Evolutionary conservation across 2,113 vertebrate species (phyloP).

Genomic region (Galeopterus variegatus): DNA sequence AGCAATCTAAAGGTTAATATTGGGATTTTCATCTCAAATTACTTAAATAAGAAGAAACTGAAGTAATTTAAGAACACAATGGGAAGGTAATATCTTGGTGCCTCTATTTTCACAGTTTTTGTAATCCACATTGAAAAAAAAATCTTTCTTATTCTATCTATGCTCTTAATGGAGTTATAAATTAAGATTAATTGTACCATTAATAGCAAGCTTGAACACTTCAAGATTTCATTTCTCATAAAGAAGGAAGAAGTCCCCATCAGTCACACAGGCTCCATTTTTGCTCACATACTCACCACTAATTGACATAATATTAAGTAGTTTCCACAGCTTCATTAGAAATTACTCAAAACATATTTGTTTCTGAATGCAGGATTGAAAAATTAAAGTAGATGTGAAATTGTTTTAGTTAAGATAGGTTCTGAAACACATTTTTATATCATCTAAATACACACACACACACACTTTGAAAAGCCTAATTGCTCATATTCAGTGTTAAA

Average conservation of each 20-base stretch:
- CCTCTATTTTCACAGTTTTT: conserved; percentile 46
- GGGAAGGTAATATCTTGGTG: background rate
- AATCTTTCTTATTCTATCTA: conserved; percentile 55
- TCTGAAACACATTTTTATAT: background rate
- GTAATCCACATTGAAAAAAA: conserved; percentile 39
- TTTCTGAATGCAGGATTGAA: conserved; percentile 31
- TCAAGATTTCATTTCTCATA: conserved; percentile 54
- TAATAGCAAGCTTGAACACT: conserved; percentile 70
- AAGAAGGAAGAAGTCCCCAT: conserved; percentile 33
- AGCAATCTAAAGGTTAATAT: conserved; percentile 51
- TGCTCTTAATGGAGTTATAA: conserved; percentile 50
- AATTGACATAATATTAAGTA: conserved; percentile 63
- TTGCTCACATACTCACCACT: conserved; percentile 34
- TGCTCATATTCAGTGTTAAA: background rate
- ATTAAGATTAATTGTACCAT: conserved; percentile 57
- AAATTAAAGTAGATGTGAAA: conserved; percentile 45
- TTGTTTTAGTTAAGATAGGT: conserved; percentile 23
- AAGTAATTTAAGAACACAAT: conserved; percentile 33
- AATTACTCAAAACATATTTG: conserved; percentile 69
- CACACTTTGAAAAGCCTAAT: background rate
- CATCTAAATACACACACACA: background rate
- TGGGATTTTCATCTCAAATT: conserved; percentile 50
- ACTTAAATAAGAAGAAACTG: conserved; percentile 45
- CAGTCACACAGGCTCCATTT: conserved; percentile 44
- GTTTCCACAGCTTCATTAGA: conserved; percentile 65